Base-by-base conservation (phyloP, 2,113 vertebrate genomes). In the Bombycilla garrulus region DNA sequence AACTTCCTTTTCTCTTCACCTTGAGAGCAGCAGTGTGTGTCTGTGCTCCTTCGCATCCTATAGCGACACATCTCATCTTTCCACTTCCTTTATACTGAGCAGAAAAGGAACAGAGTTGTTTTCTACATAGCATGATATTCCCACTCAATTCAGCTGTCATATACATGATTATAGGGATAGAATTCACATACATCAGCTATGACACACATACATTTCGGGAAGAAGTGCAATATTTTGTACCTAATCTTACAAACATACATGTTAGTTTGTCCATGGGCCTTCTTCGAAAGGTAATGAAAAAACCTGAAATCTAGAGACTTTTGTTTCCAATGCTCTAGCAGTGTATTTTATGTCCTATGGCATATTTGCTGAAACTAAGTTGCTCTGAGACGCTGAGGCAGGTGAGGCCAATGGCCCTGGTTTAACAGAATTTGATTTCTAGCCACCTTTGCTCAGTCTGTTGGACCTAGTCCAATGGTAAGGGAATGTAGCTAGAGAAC, bases 131-230 rank as follows among this genome's bases (percentile, higher is more conserved):
- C 26, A 17, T 47, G 33, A 3, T 53, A 56, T 38, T 80, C 8
- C 67, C 40, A 44, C 7, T 10, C 28, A 24, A 50, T 77, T 92
- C 54, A 77, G 65, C 50, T 5, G 11, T 58, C n/a, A 40, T 19
- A 23, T 12, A 29, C 8, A 17, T 4, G 4, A 35, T 60, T 38
- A 23, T 21, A 71, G 17, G 71, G 23, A 20, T 7, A 67, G 24
- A 29, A 22, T 31, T 14, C 8, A n/a, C 0, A 0, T 31, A 36
- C 17, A 40, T 48, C 31, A 44, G 6, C 12, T 33, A 2, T 48
- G 20, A 29, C 17, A 57, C 7, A 12, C 2, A 19, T 8, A n/a
- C 3, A 15, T 45, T 69, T 42, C 50, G 29, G 25, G 35, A 65
- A 86, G 25, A 35, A 56, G 31, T 16, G 18, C 21, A 60, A 38